A percentile compares a stretch with the other conserved stretches of the same genome.
Evolutionary conservation across 1,140 invertebrate genomes (phyloP).

Genomic region (Drosophila miranda): DNA sequence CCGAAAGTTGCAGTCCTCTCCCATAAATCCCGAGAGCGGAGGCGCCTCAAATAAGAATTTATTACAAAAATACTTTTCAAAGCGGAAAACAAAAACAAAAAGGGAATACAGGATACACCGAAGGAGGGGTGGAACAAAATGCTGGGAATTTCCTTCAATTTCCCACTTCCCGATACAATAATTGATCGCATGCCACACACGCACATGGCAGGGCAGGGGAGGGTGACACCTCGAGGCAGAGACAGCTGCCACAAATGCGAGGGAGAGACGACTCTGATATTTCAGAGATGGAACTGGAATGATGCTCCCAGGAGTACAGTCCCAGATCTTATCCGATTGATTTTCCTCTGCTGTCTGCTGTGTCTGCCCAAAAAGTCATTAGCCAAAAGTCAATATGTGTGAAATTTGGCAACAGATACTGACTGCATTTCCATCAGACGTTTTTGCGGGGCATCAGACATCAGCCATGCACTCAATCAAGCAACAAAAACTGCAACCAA

Average conservation of each 20-base stretch:
- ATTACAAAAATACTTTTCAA: slow-evolving; percentile 40
- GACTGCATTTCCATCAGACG: slow-evolving; percentile 11
- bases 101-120: slow-evolving; percentile 28
- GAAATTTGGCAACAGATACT: slow-evolving; percentile 18
- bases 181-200: slow-evolving; percentile 66
- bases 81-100: slow-evolving; percentile 21
- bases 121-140: not conserved
- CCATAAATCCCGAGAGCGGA: slow-evolving; percentile 10
- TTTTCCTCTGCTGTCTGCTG: slow-evolving; percentile 20
- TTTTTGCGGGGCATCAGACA: not conserved
- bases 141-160: slow-evolving; percentile 29
- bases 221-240: slow-evolving; percentile 40
- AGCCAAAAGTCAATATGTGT: slow-evolving; percentile 36
- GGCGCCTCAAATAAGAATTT: slow-evolving; percentile 68
- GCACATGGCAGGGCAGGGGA: slow-evolving; percentile 26
- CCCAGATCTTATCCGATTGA: slow-evolving; percentile 41
- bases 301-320: slow-evolving; percentile 56
- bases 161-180: slow-evolving; percentile 39
- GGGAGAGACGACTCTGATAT: slow-evolving; percentile 43
- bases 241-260: slow-evolving; percentile 47
- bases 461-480: slow-evolving; percentile 1
- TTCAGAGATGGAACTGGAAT: slow-evolving; percentile 28
- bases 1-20: not conserved
- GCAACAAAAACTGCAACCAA: slow-evolving; percentile 1
- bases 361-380: slow-evolving; percentile 25